Percentiles rank a stretch among this genome's conserved stretches.
These are phyloP conservation scores for Hirtodrosophila trivittata DNA, from an alignment of 2,888 invertebrate species.

Conservation along the genomic window DNA sequence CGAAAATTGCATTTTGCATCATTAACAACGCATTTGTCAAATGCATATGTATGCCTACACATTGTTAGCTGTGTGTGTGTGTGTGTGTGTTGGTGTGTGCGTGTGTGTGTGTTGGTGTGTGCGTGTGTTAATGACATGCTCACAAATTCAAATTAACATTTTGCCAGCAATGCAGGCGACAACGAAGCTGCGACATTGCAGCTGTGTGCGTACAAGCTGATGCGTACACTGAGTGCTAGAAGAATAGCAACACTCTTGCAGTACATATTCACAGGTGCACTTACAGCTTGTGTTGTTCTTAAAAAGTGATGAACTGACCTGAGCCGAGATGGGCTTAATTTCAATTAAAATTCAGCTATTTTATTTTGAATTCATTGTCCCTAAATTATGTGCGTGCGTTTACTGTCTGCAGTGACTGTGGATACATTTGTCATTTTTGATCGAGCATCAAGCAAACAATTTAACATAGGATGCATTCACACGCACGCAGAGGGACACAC, in stretches of 20 bases:
- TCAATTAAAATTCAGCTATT: not conserved
- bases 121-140: slow-evolving; percentile 79
- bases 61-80: slow-evolving; percentile 20
- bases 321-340: not conserved
- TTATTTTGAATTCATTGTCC: slow-evolving; percentile 1
- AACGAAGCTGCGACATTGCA: slow-evolving; percentile 46
- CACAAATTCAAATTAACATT: slow-evolving; percentile 81
- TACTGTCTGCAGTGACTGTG: slow-evolving; percentile 50
- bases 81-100: slow-evolving; percentile 22
- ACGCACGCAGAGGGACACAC: slow-evolving; percentile 19
- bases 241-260: slow-evolving; percentile 4
- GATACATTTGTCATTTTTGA: slow-evolving; percentile 80
- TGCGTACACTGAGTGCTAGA: slow-evolving; percentile 49
- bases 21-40: slow-evolving; percentile 79
- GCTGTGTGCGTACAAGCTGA: slow-evolving; percentile 51
- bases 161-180: slow-evolving; percentile 70
- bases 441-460: slow-evolving; percentile 81
- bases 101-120: slow-evolving; percentile 31
- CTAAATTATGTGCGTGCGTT: not conserved
- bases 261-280: too few relatives aligned
- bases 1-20: slow-evolving; percentile 78
- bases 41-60: slow-evolving; percentile 53
- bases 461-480: slow-evolving; percentile 58
- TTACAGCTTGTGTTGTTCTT: too few relatives aligned
- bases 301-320: too few relatives aligned